Base-by-base conservation (phyloP, 2,888 invertebrate genomes). In the Latheticus oryzae region DNA sequence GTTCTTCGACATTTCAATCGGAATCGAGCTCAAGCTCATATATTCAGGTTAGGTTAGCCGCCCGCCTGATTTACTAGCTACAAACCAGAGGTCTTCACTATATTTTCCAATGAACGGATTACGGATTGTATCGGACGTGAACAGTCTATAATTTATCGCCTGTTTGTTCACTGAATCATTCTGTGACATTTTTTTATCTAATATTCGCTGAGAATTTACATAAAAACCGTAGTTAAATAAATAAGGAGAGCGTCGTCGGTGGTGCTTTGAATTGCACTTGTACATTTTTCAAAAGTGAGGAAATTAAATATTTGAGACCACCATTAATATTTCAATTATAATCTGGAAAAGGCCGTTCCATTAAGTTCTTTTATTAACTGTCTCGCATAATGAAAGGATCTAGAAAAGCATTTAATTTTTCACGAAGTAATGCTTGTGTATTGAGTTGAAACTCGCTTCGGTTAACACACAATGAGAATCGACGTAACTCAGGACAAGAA, bases 61-160 rank as follows among this genome's bases (percentile, higher is more conserved):
- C 64, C 60, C 62, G 56, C 61, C 66, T 71, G 72, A 72, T 72
- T 71, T 72, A 72, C 63, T 65, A 60, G 65, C 65, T 55, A 59
- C 61, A 64, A 67, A 68, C 60, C 66, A 66, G 62, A 67, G 70
- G 70, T 70, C 71, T 70, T 71, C 67, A 67, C 69, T 71, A 71
- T 69, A 71, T 70, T 71, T 69, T 69, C 69, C 69, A 69, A 69
- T 70, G 69, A 67, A 66, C 65, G 63, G 66, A 64, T 64, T 65
- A 66, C 66, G 62, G 60, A 69, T 64, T 66, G 69, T 67, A 69
- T 68, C 67, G 68, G 54, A 61, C 63, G 61, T 66, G 64, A 59
- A 61, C 61, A 45, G 48, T 47, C 56, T 51, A 62, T 64, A 62
- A 64, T 62, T 64, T 63, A 64, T 62, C 35, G 38, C n/a, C n/a